phyloP scores from a whole-genome alignment of 2,888 invertebrate genomes.

The Phalangium opilio region DNA sequence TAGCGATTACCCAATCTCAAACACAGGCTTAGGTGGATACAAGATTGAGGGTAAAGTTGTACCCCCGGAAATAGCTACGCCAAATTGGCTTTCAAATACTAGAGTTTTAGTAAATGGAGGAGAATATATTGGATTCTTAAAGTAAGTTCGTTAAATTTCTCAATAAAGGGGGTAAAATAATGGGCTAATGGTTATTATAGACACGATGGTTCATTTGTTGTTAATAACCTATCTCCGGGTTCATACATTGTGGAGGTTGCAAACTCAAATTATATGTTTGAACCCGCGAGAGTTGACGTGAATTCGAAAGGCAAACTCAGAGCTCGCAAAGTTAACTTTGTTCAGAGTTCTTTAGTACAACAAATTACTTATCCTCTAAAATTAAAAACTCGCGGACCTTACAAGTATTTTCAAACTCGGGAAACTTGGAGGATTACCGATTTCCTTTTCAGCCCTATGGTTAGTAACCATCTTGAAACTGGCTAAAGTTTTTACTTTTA shows the following conservation, averaged over 20 bases:
- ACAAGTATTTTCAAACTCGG: slow-evolving; percentile 75
- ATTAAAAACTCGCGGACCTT: slow-evolving; percentile 63
- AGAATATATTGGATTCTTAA: slow-evolving; percentile 67
- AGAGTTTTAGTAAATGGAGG: slow-evolving; percentile 69
- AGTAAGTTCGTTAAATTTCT: slow-evolving; percentile 29
- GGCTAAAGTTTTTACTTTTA: neutral
- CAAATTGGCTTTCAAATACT: slow-evolving; percentile 55
- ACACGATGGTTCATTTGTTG: slow-evolving; percentile 76
- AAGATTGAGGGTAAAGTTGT: slow-evolving; percentile 63
- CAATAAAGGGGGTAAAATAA: neutral
- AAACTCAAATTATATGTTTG: slow-evolving; percentile 80
- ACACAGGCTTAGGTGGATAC: no score
- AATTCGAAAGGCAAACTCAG: slow-evolving; percentile 93
- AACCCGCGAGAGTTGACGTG: slow-evolving; percentile 86
- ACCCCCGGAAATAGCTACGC: slow-evolving; percentile 44
- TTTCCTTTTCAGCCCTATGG: slow-evolving; percentile 92
- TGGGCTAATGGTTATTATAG: slow-evolving; percentile 33
- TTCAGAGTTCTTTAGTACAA: slow-evolving; percentile 77
- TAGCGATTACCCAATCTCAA: no score
- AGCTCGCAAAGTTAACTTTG: slow-evolving; percentile 81
- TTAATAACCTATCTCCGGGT: slow-evolving; percentile 74
- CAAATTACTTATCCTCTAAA: slow-evolving; percentile 85
- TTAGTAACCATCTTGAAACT: slow-evolving; percentile 22
- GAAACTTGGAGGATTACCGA: slow-evolving; percentile 96
- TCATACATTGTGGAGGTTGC: slow-evolving; percentile 87